Evolutionary conservation across 2,888 invertebrate genomes (phyloP).

Genomic region (Lampropteryx suffumata): DNA sequence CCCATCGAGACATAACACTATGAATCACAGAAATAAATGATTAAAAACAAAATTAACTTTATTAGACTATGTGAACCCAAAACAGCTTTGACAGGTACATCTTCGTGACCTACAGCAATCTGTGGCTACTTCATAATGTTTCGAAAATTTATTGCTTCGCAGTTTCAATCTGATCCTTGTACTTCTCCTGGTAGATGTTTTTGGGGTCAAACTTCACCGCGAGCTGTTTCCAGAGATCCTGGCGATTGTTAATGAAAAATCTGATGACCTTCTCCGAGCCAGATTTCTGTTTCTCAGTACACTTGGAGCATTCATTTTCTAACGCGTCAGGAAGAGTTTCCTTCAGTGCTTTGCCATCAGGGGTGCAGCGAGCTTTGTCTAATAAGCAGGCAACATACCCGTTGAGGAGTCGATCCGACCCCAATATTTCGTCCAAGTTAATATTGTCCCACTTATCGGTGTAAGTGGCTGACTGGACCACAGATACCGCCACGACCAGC

Average conservation of each 20-base stretch:
- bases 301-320: slow-evolving; percentile 86
- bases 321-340: slow-evolving; percentile 88
- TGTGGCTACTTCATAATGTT: neutral
- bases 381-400: slow-evolving; percentile 87
- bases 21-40: neutral
- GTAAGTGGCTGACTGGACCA: slow-evolving; percentile 75
- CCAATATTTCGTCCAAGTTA: slow-evolving; percentile 86
- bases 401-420: slow-evolving; percentile 85
- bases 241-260: slow-evolving; percentile 86
- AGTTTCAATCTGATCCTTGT: slow-evolving; percentile 76
- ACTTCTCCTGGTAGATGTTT: slow-evolving; percentile 85
- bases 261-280: slow-evolving; percentile 86
- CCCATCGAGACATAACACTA: too few relatives aligned
- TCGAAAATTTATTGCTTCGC: slow-evolving; percentile 38
- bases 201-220: slow-evolving; percentile 88
- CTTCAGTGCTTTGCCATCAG: slow-evolving; percentile 84
- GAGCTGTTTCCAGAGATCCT: slow-evolving; percentile 86
- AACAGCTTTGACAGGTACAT: neutral
- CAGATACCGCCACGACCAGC: slow-evolving; percentile 60
- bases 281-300: slow-evolving; percentile 83
- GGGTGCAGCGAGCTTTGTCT: slow-evolving; percentile 85
- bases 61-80: slow-evolving; percentile 1
- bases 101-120: neutral
- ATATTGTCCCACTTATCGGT: slow-evolving; percentile 88
- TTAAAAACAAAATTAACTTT: slow-evolving; percentile 3